Base-by-base conservation (phyloP, 1,140 invertebrate species). In the Ephestia elutella region DNA sequence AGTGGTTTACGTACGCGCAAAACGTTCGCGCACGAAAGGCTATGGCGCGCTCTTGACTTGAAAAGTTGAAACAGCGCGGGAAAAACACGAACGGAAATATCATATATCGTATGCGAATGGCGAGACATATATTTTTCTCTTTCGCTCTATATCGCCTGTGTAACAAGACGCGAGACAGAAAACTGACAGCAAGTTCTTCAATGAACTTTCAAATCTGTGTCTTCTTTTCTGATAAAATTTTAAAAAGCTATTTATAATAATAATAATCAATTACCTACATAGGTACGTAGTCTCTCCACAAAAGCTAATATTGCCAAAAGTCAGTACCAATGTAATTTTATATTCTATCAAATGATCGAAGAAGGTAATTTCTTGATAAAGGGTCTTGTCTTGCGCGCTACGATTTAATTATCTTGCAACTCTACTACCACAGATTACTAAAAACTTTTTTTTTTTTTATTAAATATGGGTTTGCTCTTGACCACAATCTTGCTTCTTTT, bases 21-120 rank as follows among this genome's bases (percentile, higher is more conserved):
- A 17, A 70, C 71, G 78, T 75, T 78, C 76, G 78, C 82, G 79
- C 80, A 76, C 80, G 63, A 71, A 82, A 78, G 76, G 72, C 57
- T 25, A 66, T 71, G 69, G 70, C 67, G 62, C 72, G 66, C 73
- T 65, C 67, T 72, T 61, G 65, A 44, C 38, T 44, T 44, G 38
- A 35, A 35, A 35, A 25, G 21, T 77, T 66, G 56, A 69, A 68
- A 56, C 32, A 63, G 68, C 70, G 75, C 77, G 75, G 75, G 73
- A 79, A 80, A 75, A 44, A 15, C 13, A 63, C 59, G 56, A 73
- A 73, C 73, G 65, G 70, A 73, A 69, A 73, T 73, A 69, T 62
- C 60, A 61, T 11, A 63, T 59, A 55, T 50, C 55, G 51, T 35
- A 55, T 9, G 15, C 17, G 53, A 44, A 51, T 25, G 9, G 2